Evolutionary conservation across 2,797 vertebrate genomes (phyloP).

Genomic region (Cottoperca gobio): DNA sequence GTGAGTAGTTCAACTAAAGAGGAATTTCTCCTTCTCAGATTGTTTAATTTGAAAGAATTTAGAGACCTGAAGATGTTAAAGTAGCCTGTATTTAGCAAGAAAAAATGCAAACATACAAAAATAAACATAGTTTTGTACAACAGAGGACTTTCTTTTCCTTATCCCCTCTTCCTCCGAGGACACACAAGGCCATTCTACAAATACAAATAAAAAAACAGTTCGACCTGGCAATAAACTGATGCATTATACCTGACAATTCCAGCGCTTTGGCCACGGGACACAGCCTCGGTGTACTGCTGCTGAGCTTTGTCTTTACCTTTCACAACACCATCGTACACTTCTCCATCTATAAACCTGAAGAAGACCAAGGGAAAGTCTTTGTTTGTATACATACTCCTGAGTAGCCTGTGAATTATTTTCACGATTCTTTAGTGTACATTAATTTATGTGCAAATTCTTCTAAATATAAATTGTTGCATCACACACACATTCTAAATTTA

Average conservation of each 20-base stretch:
- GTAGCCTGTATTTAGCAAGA: neutral
- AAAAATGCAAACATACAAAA: too few species aligned
- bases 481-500: conserved; percentile 93
- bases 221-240: neutral
- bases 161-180: neutral
- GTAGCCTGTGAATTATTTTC: neutral
- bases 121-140: neutral
- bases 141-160: neutral
- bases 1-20: neutral
- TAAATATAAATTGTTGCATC: neutral
- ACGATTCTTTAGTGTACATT: neutral
- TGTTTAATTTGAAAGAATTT: neutral
- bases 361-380: neutral
- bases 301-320: conserved; percentile 88
- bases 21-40: neutral
- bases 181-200: neutral
- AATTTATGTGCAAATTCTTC: neutral
- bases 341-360: conserved; percentile 87
- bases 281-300: conserved; percentile 82
- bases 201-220: neutral
- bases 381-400: neutral
- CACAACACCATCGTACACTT: conserved; percentile 88
- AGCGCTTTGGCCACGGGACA: conserved; percentile 86
- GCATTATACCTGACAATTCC: conserved; percentile 87
- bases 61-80: neutral